A percentile compares a stretch with the other conserved stretches of the same genome.
Evolutionary conservation across 2,888 invertebrate species (phyloP).

Genomic region (Macrosiphum euphorbiae): DNA sequence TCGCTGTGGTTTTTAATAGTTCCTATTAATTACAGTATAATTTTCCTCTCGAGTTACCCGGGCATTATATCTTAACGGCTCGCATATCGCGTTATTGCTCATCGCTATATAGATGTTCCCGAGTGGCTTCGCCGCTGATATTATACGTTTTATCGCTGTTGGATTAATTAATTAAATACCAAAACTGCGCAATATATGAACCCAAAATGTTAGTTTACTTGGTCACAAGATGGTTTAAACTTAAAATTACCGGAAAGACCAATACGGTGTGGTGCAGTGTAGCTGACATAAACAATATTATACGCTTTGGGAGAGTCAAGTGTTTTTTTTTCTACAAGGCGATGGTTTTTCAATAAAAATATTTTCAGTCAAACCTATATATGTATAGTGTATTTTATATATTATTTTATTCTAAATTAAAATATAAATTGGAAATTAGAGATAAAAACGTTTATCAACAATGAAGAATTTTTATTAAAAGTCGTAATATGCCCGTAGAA

Average conservation of each 20-base stretch:
- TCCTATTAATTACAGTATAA: slow-evolving; percentile 45
- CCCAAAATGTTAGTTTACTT: not conserved
- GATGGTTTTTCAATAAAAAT: not conserved
- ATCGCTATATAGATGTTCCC: not conserved
- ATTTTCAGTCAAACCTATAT: not conserved
- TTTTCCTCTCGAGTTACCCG: slow-evolving; percentile 6
- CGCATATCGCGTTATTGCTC: slow-evolving; percentile 4
- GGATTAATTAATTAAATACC: slow-evolving; percentile 49
- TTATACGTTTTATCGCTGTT: slow-evolving; percentile 23
- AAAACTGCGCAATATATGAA: not conserved
- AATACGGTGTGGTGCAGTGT: not conserved
- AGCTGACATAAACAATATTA: not conserved
- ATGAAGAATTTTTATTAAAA: not conserved
- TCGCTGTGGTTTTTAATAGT: slow-evolving; percentile 31
- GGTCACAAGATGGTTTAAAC: not conserved
- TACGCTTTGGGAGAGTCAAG: not conserved
- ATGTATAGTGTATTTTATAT: no score
- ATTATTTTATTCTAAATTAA: not conserved
- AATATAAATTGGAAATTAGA: not conserved
- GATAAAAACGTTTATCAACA: not conserved
- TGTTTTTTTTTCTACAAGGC: not conserved
- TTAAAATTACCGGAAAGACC: not conserved
- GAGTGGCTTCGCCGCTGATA: slow-evolving; percentile 33
- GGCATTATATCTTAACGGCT: slow-evolving; percentile 4
- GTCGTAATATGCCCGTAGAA: not conserved